Conservation (phyloP, 2,888 invertebrate species). For the Rhingia rostrata region DNA sequence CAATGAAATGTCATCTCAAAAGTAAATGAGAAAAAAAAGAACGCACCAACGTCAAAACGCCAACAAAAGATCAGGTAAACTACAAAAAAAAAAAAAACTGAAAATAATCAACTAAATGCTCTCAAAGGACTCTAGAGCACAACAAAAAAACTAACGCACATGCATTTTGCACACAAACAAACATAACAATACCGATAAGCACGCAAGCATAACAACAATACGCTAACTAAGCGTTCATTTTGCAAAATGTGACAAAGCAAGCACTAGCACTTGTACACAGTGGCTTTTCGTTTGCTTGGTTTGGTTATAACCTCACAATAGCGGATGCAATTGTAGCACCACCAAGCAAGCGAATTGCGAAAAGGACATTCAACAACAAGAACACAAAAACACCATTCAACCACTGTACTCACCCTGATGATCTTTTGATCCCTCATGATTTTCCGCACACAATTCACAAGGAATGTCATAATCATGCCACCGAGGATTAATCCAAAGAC, state of each 20-base stretch:
- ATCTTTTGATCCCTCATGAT: constrained; percentile 93
- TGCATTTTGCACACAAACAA: background rate
- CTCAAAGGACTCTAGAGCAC: background rate
- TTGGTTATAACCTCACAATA: constrained; percentile 4
- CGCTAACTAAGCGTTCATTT: constrained; percentile 13
- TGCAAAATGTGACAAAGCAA: constrained; percentile 6
- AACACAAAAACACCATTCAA: constrained; percentile 11
- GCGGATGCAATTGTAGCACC: background rate
- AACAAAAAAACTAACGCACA: constrained; percentile 22
- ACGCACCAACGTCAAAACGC: constrained; percentile 16
- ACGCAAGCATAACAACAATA: background rate
- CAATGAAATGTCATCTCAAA: constrained; percentile 6
- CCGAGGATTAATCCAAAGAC: constrained; percentile 93
- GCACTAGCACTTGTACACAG: constrained; percentile 1
- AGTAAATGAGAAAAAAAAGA: background rate
- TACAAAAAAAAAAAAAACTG: constrained; percentile 8
- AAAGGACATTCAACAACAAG: constrained; percentile 39
- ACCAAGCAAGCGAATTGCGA: constrained; percentile 8
- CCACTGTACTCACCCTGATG: constrained; percentile 88
- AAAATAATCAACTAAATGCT: constrained; percentile 47
- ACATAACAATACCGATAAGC: constrained; percentile 7
- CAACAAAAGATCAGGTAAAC: constrained; percentile 35
- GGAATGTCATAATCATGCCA: constrained; percentile 94
- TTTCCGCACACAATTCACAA: constrained; percentile 94
- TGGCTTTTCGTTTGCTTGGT: constrained; percentile 22